Conservation (phyloP, 2,888 invertebrate species). For the Erebia palarica region DNA sequence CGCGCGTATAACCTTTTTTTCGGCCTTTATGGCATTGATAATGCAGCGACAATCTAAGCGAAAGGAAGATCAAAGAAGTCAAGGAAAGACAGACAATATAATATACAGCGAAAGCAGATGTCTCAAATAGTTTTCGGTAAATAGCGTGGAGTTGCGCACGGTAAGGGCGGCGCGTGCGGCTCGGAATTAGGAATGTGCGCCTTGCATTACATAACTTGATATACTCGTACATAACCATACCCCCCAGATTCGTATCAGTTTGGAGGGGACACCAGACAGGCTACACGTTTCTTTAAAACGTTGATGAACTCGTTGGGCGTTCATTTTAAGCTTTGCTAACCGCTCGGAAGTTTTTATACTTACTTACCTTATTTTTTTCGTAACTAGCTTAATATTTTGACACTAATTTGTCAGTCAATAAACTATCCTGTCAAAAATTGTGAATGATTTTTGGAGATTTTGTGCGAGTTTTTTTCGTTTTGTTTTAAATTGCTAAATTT, state of each 20-base stretch:
- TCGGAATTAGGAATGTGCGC: neutral
- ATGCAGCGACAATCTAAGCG: no score
- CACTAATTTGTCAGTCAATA: neutral
- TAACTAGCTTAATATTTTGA: neutral
- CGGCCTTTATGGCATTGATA: no score
- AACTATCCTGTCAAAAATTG: neutral
- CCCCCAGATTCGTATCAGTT: neutral
- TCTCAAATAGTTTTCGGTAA: no score
- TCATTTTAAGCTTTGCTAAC: neutral
- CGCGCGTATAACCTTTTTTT: no score
- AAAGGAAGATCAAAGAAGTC: no score
- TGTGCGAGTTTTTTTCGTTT: neutral
- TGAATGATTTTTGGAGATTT: neutral
- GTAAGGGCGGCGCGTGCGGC: neutral
- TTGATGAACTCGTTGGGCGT: neutral
- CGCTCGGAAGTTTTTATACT: neutral
- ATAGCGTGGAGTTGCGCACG: neutral
- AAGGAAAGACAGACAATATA: no score
- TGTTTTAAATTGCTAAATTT: slow-evolving; percentile 5
- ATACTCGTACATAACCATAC: neutral
- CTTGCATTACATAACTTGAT: neutral
- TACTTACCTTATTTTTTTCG: neutral
- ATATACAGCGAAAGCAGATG: no score
- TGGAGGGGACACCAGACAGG: slow-evolving; percentile 1
- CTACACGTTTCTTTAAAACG: neutral